phyloP scores from a whole-genome alignment of 2,113 vertebrate species.

The Eulemur macaco region DNA sequence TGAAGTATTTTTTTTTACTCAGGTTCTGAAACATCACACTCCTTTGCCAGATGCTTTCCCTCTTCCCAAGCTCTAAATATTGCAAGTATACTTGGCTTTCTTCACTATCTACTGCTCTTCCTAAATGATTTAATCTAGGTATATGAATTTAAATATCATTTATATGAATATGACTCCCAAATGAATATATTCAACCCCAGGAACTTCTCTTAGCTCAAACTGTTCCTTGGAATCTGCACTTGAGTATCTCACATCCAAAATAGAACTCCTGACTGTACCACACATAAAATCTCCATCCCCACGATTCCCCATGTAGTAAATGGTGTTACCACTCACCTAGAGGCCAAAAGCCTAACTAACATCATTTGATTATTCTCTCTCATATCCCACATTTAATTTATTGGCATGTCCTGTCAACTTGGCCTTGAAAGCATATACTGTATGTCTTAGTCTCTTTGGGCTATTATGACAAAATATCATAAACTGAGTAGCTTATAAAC shows the following conservation, averaged over 20 bases:
- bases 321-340: background rate
- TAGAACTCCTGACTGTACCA: background rate
- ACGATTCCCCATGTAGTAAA: background rate
- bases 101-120: background rate
- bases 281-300: background rate
- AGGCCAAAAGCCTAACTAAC: background rate
- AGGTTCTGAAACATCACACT: background rate
- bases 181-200: background rate
- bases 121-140: background rate
- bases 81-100: background rate
- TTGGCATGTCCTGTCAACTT: background rate
- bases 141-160: background rate
- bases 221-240: background rate
- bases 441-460: background rate
- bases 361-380: background rate
- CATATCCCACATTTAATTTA: background rate
- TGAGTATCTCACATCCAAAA: conserved; percentile 1
- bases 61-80: conserved; percentile 4
- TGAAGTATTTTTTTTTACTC: background rate
- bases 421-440: background rate
- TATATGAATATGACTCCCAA: background rate
- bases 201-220: background rate
- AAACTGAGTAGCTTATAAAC: background rate
- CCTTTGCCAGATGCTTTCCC: background rate
- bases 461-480: background rate